Conservation (phyloP, 2,113 vertebrate genomes). For the Mesitornis unicolor region DNA sequence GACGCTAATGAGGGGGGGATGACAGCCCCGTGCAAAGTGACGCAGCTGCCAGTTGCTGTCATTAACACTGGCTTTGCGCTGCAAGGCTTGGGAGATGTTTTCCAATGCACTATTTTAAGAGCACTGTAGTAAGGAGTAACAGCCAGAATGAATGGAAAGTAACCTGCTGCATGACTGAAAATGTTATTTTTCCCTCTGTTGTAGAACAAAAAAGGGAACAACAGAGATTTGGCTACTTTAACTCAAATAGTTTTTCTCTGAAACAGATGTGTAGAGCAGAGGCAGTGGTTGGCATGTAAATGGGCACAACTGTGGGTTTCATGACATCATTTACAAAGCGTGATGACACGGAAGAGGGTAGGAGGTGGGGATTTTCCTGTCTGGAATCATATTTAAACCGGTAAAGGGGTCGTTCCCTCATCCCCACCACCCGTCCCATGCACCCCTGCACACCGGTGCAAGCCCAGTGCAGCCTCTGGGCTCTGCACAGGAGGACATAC, state of each 20-base stretch:
- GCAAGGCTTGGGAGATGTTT: not conserved
- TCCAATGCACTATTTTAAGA: not conserved
- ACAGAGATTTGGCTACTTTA: not conserved
- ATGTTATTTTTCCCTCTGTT: not conserved
- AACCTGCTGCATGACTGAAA: not conserved
- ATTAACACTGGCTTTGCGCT: not conserved
- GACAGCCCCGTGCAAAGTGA: not conserved
- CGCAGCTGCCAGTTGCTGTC: not conserved
- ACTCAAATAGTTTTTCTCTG: not conserved
- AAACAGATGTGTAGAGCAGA: not conserved
- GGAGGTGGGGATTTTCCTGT: not conserved
- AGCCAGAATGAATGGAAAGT: not conserved
- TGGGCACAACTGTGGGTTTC: not conserved
- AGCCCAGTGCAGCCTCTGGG: too few species aligned
- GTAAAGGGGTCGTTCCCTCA: not conserved
- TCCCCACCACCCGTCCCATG: not conserved
- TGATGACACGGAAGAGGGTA: not conserved
- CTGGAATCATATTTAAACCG: not conserved
- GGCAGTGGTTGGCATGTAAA: not conserved
- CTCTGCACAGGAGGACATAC: not conserved
- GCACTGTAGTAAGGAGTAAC: not conserved
- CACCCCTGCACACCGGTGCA: fast-evolving
- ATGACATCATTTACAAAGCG: not conserved
- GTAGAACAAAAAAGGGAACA: not conserved
- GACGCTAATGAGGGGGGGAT: not conserved